These are phyloP conservation scores for Drosophila oshimai DNA, from an alignment of 1,140 invertebrate species.

Conservation along the genomic window DNA sequence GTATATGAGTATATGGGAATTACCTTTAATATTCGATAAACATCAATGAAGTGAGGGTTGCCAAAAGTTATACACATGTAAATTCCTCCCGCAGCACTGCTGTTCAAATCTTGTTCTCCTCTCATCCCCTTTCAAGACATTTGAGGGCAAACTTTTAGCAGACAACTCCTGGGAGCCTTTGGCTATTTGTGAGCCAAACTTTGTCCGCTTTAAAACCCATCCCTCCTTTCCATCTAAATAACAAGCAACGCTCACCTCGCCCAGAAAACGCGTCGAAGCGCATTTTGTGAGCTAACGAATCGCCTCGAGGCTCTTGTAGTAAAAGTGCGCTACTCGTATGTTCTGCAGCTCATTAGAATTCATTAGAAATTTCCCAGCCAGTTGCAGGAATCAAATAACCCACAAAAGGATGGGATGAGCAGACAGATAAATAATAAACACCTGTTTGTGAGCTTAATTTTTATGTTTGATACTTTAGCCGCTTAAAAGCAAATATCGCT, in stretches of 20 bases:
- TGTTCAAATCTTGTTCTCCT: background rate
- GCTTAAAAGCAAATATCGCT: background rate
- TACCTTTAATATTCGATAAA: conserved; percentile 48
- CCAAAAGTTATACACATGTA: conserved; percentile 12
- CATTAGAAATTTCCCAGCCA: conserved; percentile 44
- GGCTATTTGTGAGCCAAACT: conserved; percentile 66
- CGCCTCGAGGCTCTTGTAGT: conserved; percentile 26
- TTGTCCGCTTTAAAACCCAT: conserved; percentile 1
- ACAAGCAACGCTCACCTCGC: conserved; percentile 10
- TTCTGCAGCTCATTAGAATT: conserved; percentile 66
- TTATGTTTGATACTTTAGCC: background rate
- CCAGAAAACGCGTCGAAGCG: conserved; percentile 52
- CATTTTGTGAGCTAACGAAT: conserved; percentile 56
- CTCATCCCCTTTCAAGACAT: background rate
- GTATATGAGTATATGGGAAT: conserved; percentile 9
- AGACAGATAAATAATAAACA: conserved; percentile 48
- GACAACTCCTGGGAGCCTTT: conserved; percentile 37
- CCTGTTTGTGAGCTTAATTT: conserved; percentile 29
- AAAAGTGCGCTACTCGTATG: background rate
- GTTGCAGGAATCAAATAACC: background rate
- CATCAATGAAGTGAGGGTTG: conserved; percentile 13
- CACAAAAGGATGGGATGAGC: background rate
- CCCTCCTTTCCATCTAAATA: background rate
- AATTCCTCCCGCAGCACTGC: background rate
- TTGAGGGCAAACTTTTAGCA: conserved; percentile 38